These are phyloP conservation scores for Heterocephalus glaber DNA, from an alignment of 2,113 vertebrate genomes.

Conservation along the genomic window DNA sequence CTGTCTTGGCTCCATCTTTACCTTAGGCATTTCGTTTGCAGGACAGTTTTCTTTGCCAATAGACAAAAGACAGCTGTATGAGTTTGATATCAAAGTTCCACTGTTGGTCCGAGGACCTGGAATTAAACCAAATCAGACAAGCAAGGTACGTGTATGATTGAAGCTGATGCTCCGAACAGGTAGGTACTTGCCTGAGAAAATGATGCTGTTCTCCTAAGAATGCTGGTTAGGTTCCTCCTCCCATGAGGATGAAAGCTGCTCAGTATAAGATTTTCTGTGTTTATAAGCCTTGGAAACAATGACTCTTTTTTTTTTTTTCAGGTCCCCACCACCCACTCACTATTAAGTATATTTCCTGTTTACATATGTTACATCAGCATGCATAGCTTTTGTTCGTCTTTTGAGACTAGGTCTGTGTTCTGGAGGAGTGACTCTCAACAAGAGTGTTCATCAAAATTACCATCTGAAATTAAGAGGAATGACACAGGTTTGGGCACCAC, in stretches of 20 bases:
- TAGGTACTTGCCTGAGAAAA: not conserved
- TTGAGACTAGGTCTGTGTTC: not conserved
- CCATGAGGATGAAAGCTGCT: not conserved
- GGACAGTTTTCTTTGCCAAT: conserved; percentile 98
- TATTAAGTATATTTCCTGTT: not conserved
- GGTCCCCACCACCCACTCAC: not conserved
- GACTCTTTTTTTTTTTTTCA: not conserved
- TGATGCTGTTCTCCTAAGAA: not conserved
- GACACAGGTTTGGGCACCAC: not conserved
- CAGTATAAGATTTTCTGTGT: not conserved
- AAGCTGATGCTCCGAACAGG: not conserved
- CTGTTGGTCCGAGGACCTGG: conserved; percentile 95
- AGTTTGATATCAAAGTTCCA: conserved; percentile 98
- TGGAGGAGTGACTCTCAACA: not conserved
- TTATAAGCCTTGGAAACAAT: not conserved
- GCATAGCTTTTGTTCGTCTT: not conserved
- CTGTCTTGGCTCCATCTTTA: not conserved
- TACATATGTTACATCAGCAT: not conserved
- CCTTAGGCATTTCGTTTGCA: conserved; percentile 74
- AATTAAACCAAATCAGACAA: conserved; percentile 95
- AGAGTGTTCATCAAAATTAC: not conserved
- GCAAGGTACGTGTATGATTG: conserved; percentile 85
- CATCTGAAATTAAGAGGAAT: not conserved
- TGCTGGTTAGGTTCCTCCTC: not conserved
- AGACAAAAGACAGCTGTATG: conserved; percentile 98